Base-by-base conservation (phyloP, 1,140 invertebrate species). In the Pentalonia nigronervosa region DNA sequence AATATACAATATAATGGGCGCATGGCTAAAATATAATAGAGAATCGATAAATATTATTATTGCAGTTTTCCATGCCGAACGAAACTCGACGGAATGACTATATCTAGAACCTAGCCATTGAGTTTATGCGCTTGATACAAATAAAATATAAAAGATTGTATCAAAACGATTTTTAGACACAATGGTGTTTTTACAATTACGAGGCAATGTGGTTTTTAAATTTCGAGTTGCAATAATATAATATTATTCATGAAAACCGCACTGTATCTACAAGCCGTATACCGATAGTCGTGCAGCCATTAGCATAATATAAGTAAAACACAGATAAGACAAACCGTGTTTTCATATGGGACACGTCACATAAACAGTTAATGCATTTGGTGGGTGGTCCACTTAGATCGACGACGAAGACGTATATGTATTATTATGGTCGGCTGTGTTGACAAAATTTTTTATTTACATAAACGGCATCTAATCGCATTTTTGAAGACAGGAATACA, bases 311-410 rank as follows among this genome's bases (percentile, higher is more conserved):
- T 50, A 50, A 89, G 87, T 53, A 89, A 34, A 53, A 89, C 48
- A 53, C 36, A 89, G 87, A 89, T 53, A 89, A 53, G 48, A 89
- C 48, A 36, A 36, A 89, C 87, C 48, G n/a, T 53, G 87, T 50
- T 30, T n/a, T 89, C 87, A 48, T 36, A n/a, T 17, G 30, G 45
- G 23, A 87, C 86, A 87, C 86, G 86, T 87, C 86, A 87, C 87
- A 53, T 89, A 53, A 89, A 89, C 87, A 53, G n/a, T 89, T 89
- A 89, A 89, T 36, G 47, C 87, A 47, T 53, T 53, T 36, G 48
- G 45, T 89, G 87, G 87, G 87, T 89, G 87, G 87, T 89, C 87
- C 87, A 36, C 48, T 89, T 89, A 89, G 34, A 89, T 89, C 48
- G 47, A 50, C 87, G 11, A 53, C 87, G 25, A 89, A 89, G 45